Base-by-base conservation (phyloP, 2,888 invertebrate genomes). In the Caenorhabditis wallacei region DNA sequence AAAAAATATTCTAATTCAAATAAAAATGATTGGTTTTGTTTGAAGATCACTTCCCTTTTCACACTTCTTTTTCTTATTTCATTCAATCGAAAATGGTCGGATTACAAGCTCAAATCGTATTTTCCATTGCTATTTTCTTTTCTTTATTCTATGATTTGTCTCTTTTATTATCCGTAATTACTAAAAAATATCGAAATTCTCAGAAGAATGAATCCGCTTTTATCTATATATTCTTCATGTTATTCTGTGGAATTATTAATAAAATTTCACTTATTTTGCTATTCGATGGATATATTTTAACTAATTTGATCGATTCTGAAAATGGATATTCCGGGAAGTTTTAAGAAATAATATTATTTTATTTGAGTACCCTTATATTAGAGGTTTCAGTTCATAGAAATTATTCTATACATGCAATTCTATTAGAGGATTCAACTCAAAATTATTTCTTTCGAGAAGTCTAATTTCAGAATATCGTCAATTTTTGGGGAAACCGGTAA, bases 151-250 rank as follows among this genome's bases (percentile, higher is more conserved):
- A 57, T 37, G 57, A 57, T 37, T 35, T 57, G 1, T 57, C 57
- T n/a, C 57, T 57, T 57, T 8, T 57, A 16, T 1, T 16, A 10
- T 8, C 57, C 7, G 20, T 57, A 18, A 30, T 57, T 2, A 57
- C 24, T n/a, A 2, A 37, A 3, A 57, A n/a, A 8, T 37, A n/a
- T 37, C 10, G 57, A n/a, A 20, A 35, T 10, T 37, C 57, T 35
- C 56, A 18, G 18, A 57, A 57, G 46, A 13, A 48, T 7, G 18
- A 57, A 18, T 1, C 20, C 10, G 30, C 57, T 0, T 16, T n/a
- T 18, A 18, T 57, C 11, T 57, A 57, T 30, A 57, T 57, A 20
- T 35, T 35, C 37, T 57, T 37, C 35, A 57, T 57, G 57, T 35
- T 18, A 35, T 57, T 57, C 18, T 57, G 57, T 35, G 57, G 57